Conservation (phyloP, 2,113 vertebrate genomes). For the Lycaon pictus region DNA sequence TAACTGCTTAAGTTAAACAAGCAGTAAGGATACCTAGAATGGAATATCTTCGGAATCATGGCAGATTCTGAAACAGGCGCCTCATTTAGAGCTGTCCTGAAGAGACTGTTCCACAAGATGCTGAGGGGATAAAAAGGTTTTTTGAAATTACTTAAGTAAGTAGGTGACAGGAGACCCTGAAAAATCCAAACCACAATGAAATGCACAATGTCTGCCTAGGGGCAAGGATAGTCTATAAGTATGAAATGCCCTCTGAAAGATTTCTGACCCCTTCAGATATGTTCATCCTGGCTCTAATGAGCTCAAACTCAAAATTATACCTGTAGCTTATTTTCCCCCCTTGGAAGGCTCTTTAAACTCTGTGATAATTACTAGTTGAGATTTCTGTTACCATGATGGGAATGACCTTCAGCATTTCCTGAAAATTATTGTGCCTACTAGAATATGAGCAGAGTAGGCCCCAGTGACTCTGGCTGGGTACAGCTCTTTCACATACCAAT, state of each 20-base stretch:
- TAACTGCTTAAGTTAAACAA: background rate
- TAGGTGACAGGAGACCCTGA: background rate
- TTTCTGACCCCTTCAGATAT: slow-evolving; percentile 46
- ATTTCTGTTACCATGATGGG: slow-evolving; percentile 58
- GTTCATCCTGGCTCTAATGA: slow-evolving; percentile 60
- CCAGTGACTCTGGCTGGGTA: background rate
- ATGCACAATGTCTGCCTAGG: background rate
- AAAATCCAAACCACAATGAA: background rate
- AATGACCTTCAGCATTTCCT: slow-evolving; percentile 57
- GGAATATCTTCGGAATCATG: background rate
- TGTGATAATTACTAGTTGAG: slow-evolving; percentile 49
- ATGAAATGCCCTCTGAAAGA: slow-evolving; percentile 28
- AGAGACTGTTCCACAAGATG: background rate
- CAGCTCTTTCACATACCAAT: background rate
- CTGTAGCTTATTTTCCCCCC: background rate
- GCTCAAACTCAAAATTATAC: slow-evolving; percentile 61
- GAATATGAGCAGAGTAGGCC: background rate
- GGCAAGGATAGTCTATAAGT: background rate
- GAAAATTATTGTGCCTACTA: background rate
- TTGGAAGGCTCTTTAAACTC: slow-evolving; percentile 65
- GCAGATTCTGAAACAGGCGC: background rate
- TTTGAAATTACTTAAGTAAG: background rate
- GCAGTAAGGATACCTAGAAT: background rate
- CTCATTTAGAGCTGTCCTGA: background rate
- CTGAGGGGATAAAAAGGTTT: background rate